Evolutionary conservation across 2,113 vertebrate species (phyloP).

Genomic region (Cynopterus brachyotis): DNA sequence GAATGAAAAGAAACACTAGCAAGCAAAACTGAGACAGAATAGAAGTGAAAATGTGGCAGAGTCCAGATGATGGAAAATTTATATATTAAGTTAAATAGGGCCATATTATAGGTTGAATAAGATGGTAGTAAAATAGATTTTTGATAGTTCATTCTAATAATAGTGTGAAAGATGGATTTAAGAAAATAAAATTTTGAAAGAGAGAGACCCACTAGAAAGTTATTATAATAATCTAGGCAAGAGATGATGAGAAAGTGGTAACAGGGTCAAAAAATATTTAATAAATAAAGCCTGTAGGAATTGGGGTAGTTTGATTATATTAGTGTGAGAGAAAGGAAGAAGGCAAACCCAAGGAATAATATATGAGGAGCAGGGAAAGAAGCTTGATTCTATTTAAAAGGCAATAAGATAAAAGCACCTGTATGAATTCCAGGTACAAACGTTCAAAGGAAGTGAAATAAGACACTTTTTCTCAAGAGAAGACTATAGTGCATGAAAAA

Average conservation of each 20-base stretch:
- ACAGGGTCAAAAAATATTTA: neutral
- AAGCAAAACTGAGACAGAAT: neutral
- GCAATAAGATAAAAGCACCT: neutral
- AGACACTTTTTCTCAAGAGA: neutral
- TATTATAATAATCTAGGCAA: neutral
- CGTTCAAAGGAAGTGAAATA: neutral
- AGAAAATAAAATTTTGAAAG: neutral
- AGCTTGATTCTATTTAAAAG: neutral
- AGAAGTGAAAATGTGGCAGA: neutral
- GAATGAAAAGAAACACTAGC: neutral
- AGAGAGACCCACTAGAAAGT: neutral
- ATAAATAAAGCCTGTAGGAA: neutral
- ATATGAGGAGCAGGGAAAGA: neutral
- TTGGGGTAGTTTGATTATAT: neutral
- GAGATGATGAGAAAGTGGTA: neutral
- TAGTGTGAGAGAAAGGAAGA: neutral
- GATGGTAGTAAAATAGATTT: neutral
- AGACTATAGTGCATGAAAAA: neutral
- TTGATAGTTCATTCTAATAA: neutral
- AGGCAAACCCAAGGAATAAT: neutral
- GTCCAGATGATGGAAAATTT: neutral
- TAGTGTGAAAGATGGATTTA: neutral
- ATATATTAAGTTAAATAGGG: neutral
- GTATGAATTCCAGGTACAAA: neutral
- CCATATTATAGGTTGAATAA: neutral